Percentiles rank a stretch among this genome's conserved stretches.
Conservation (phyloP, 2,888 invertebrate species). For the Apotomis betuletana region DNA sequence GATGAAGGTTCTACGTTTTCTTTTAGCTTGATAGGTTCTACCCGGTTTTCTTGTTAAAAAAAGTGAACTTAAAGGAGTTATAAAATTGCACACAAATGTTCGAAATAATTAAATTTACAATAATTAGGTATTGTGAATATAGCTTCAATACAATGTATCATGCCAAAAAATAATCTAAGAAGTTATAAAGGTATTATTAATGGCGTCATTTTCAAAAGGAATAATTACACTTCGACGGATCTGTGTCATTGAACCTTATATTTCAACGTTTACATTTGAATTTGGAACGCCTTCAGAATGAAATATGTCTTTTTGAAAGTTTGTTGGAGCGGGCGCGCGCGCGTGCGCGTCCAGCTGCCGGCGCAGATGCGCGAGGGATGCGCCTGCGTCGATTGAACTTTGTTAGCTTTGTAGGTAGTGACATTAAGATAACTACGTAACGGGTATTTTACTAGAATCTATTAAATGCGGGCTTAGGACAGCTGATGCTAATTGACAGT, state of each 20-base stretch:
- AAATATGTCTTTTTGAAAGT: background rate
- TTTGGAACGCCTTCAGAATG: background rate
- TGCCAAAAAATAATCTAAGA: slow-evolving; percentile 27
- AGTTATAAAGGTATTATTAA: slow-evolving; percentile 23
- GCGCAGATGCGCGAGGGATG: slow-evolving; percentile 58
- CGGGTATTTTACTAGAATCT: background rate
- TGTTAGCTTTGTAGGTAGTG: background rate
- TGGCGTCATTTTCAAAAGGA: background rate
- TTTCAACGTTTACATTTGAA: background rate
- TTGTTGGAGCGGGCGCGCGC: slow-evolving; percentile 10
- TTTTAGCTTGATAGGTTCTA: too few relatives aligned
- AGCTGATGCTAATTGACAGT: too few relatives aligned
- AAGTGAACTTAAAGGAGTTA: background rate
- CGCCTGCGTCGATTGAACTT: slow-evolving; percentile 36
- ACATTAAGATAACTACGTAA: background rate
- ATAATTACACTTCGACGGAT: background rate
- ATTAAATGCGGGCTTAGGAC: background rate
- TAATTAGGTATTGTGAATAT: background rate
- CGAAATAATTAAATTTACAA: background rate
- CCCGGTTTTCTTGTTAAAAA: too few relatives aligned
- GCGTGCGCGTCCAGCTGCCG: slow-evolving; percentile 60
- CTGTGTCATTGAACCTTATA: background rate
- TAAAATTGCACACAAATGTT: background rate
- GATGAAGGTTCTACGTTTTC: too few relatives aligned
- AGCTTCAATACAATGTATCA: background rate